Base-by-base conservation (phyloP, 2,113 vertebrate genomes). In the Sceloporus undulatus region DNA sequence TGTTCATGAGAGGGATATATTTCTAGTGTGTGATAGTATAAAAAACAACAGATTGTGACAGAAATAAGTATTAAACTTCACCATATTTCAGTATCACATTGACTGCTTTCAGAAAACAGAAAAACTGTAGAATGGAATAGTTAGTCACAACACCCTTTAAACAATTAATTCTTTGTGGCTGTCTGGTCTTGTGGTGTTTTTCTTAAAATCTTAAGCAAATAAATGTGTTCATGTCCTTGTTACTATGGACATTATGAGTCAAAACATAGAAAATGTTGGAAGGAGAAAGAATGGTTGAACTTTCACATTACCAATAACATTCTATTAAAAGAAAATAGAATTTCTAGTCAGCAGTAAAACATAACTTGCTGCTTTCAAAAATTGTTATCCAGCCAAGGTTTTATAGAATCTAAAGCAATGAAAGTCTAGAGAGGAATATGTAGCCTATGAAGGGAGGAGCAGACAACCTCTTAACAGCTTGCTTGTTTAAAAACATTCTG, bases 101-200 rank as follows among this genome's bases (percentile, higher is more conserved):
- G 96, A 95, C 95, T 97, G 95, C 91, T 88, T 48, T 11, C 62
- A 94, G 87, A 94, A 90, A 94, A 90, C 94, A 94, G 87, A 93
- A 66, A 84, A 94, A 91, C 87, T 73, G 80, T 0, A 11, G 85
- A 93, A 79, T 48, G 92, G 90, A 90, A 93, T 94, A 96, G 98
- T 98, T 97, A 95, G 97, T 97, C 97, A 97, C 95, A 97, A 95
- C 88, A 0, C 85, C 94, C 92, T 95, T 93, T 89, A 93, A 92
- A 94, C 74, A 0, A 87, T 88, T 93, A 91, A 94, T 95, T 97
- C 95, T 91, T 73, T 42, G 9, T 89, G 94, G 94, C 87, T 77
- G 52, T 88, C 3, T 62, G 87, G 91, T 85, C 91, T 90, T 93
- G 90, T 84, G 89, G 6, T 76, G 27, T 2, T n/a, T 73, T 94